Evolutionary conservation across 2,113 vertebrate genomes (phyloP), one percentile per base, ranked within the genome.

Genomic region (Cisticola juncidis): DNA sequence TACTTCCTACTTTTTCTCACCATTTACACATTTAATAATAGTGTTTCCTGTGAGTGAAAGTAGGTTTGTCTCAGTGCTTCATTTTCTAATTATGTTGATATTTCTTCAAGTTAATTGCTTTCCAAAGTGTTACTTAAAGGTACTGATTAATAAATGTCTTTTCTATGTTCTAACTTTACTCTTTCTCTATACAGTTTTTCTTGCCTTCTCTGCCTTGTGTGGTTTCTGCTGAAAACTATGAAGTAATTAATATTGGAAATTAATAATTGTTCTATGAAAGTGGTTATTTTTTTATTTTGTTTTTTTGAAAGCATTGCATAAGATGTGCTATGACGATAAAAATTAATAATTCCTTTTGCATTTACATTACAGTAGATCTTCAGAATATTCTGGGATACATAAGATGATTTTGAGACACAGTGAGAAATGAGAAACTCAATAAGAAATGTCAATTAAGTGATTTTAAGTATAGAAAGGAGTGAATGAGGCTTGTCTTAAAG

Each of bases 1-100:
- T 68, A 38, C 79, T 94, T 96, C 66, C 58, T 92, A 35, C 92
- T 88, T 92, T 88, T 90, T 83, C 38, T 65, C 85, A 81, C 16
- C 18, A 56, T 84, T 91, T 86, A 33, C 28, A 25, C 44, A 14
- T 76, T 76, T 84, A 90, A 40, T 85, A 81, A 24, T 78, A 70
- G 28, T 16, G 3, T 69, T 95, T 86, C 14, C n/a, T 82, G 9
- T 90, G 40, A 31, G n/a, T 85, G 25, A 29, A 88, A 89, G 31
- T 45, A 82, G 45, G 16, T 86, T 56, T 78, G 58, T 73, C 51
- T 68, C 50, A 66, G 40, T 57, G n/a, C 65, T 88, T 92, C 36
- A 11, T 87, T 94, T 78, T 91, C 73, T 90, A 92, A 70, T 92
- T 70, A 51, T 54, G 20, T 66, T 77, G 68, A 5, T 74, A 58